Evolutionary conservation across 2,797 vertebrate genomes (phyloP), one percentile per base, ranked within the genome.

Genomic region (Chelon auratus): DNA sequence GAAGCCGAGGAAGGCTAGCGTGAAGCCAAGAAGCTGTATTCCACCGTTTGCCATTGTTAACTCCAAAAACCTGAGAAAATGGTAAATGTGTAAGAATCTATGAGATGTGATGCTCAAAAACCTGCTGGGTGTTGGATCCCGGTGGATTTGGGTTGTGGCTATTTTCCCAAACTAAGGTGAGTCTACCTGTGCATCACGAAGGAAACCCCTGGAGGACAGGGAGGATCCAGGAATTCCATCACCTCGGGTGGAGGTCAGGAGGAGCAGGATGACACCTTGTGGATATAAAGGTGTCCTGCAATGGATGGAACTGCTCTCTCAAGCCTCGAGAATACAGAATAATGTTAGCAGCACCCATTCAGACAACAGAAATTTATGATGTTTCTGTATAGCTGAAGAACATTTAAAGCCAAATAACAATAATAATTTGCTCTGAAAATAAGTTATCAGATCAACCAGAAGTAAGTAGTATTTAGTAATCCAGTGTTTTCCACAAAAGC

Each of bases 11-110:
- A 96, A 96, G 64, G 95, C 96, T 90, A 99, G 83, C 47, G 92
- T 58, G 83, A 97, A 96, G 62, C 97, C 97, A 39, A 99, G 87
- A 5, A 98, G 89, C 81, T 99, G 97, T 13, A 98, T 77, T n/a
- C 96, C 96, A 18, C 91, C 83, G 26, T 96, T 97, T 82, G 97
- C 97, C 97, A 98, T 99, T 1, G 8, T 75, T 3, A 45, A 61
- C 22, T 15, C 20, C 3, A 65, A 2, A 72, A 45, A n/a, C 11
- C 36, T 1, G 47, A 63, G 36, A 20, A 22, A n/a, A 36, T 24
- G 1, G 4, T n/a, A 2, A 51, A 53, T 22, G 5, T n/a, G 4
- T 43, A 15, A 47, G 6, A 50, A n/a, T 13, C 11, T 8, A 56
- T 30, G 12, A 24, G 37, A 9, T 40, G 11, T 13, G 18, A 17